Evolutionary conservation across 2,797 vertebrate species (phyloP).

Genomic region (Strix occidentalis): DNA sequence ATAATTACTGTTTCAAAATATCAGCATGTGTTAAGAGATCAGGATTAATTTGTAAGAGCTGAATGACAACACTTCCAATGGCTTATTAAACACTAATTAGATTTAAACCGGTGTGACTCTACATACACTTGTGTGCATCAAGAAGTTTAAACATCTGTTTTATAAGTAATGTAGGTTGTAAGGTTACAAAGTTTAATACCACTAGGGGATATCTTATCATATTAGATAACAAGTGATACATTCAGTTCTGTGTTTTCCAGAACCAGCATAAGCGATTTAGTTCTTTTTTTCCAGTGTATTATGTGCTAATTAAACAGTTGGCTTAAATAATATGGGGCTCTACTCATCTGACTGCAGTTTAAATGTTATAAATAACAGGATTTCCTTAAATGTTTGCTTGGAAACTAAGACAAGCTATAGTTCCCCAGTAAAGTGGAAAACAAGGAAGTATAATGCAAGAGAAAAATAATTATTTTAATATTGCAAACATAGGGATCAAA

Average conservation of each 20-base stretch:
- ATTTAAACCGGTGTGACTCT: conserved; percentile 65
- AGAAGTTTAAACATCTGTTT: conserved; percentile 58
- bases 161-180: background rate
- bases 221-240: conserved; percentile 1
- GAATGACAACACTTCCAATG: conserved; percentile 69
- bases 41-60: conserved; percentile 66
- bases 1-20: conserved; percentile 71
- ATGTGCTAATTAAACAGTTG: background rate
- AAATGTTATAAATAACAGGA: background rate
- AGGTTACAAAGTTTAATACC: conserved; percentile 52
- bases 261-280: background rate
- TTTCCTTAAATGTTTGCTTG: background rate
- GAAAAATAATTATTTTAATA: background rate
- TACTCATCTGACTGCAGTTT: background rate
- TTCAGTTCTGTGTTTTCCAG: background rate
- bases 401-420: background rate
- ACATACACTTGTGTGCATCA: conserved; percentile 27
- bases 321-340: background rate
- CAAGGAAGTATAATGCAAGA: background rate
- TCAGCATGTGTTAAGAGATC: conserved; percentile 68
- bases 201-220: background rate
- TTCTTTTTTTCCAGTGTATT: background rate
- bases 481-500: background rate
- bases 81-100: conserved; percentile 74
- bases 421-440: background rate